Evolutionary conservation across 2,888 invertebrate species (phyloP), one percentile per base, ranked within the genome.

Genomic region (Molanna angustata): DNA sequence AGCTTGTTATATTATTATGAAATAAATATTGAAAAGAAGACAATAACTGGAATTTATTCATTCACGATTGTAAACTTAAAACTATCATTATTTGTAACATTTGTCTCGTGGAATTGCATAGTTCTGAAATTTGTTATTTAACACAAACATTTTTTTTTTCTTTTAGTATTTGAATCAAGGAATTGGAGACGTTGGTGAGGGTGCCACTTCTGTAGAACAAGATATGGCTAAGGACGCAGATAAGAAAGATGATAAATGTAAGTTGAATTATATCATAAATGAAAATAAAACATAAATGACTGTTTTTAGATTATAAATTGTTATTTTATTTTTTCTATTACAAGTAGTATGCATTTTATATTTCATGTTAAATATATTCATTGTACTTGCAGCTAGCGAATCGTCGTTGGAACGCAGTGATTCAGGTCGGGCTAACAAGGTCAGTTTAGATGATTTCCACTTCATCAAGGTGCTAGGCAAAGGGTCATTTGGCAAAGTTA

Each of bases 391-490:
- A 40, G 52, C 14, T 40, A 52, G 55, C 17, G 59, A 58, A 4
- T 46, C 32, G 22, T 11, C 35, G 17, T 41, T 51, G 22, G 59
- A 59, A 18, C 50, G 55, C 27, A 48, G 57, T 22, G 60, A 60
- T 19, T 49, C 56, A 1, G 56, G 56, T 13, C 61, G 61, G 4
- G 65, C 65, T 2, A 69, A 64, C 62, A 88, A 86, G 70, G 81
- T 89, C 62, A 80, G 85, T 57, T 79, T 94, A 60, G 83, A 86
- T 49, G 95, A 98, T 78, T 99, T 98, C 75, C 85, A 86, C 69
- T 98, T 99, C 74, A 93, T 98, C 69, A 99, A 99, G 80, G 98
- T 99, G 63, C 82, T 99, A 58, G 98, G 98, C 59, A 99, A 99
- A 76, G 98, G 98, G 47, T 96, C 96, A 68, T 99, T 99, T 74